Percentiles rank a stretch among this genome's conserved stretches.
phyloP scores from a whole-genome alignment of 2,113 vertebrate genomes.

The Sphyrna mokarran region DNA sequence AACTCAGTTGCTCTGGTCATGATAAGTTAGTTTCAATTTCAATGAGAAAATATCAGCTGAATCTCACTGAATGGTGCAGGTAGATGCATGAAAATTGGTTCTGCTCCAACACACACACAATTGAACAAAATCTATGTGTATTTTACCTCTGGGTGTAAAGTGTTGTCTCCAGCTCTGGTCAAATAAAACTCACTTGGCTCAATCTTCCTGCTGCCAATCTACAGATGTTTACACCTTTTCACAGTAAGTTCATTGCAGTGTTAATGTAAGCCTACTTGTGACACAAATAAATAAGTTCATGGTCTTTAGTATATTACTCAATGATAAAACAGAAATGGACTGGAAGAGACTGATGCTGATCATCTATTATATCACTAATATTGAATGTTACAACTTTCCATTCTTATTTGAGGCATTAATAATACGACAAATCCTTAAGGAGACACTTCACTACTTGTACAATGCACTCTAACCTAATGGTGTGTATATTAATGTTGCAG shows the following conservation, averaged over 20 bases:
- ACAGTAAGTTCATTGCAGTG: too few relatives aligned
- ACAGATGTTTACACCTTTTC: neutral
- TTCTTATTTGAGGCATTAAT: neutral
- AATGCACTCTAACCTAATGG: neutral
- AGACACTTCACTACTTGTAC: neutral
- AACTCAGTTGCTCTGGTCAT: neutral
- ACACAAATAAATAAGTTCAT: too few relatives aligned
- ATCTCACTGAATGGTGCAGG: neutral
- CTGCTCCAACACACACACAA: neutral
- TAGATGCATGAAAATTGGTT: neutral
- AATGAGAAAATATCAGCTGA: neutral
- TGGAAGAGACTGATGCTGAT: neutral
- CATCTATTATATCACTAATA: neutral
- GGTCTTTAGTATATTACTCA: too few relatives aligned
- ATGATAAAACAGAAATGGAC: neutral
- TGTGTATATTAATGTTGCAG: neutral
- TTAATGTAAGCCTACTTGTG: too few relatives aligned
- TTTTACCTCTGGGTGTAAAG: neutral
- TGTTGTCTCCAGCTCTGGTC: neutral
- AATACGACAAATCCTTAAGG: neutral
- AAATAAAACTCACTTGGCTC: neutral
- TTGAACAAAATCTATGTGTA: neutral
- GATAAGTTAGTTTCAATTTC: neutral
- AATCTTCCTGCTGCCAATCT: neutral
- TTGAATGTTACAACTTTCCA: slow-evolving; percentile 8